Base-by-base conservation (phyloP, 2,113 vertebrate genomes). In the Irena cyanogastra region DNA sequence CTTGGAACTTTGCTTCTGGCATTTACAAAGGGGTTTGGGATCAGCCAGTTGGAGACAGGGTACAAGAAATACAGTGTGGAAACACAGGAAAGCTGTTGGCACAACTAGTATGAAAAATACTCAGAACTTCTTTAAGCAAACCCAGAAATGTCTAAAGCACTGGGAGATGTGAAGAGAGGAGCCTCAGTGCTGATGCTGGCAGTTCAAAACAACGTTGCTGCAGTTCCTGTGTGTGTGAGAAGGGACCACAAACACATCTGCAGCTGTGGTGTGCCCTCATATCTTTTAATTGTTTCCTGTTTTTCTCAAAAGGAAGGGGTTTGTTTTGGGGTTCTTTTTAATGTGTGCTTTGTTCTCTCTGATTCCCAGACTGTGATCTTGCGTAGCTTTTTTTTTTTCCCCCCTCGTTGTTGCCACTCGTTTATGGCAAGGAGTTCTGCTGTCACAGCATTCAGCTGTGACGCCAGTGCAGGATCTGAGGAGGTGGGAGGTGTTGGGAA, bases 201-300 rank as follows among this genome's bases (percentile, higher is more conserved):
- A 77, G 49, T 70, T 85, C 50, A 52, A 52, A 80, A 54, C 37
- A 79, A 28, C 71, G 74, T 69, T 24, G 60, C 61, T 83, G 68
- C 82, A 88, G 91, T 83, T 95, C 79, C 87, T 95, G 47, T 90
- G 9, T 83, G 28, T 45, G 6, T 63, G 56, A 89, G 60, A 53
- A 64, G 16, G 65, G 86, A 56, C 87, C 94, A 50, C 93, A 90
- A 75, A 68, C 68, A 41, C 33, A 22, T 83, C 57, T 89, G 88
- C 90, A 94, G 79, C 90, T 94, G 75, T 77, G 80, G 33, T 83
- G 75, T 80, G 37, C 1, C 1, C 54, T 92, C 24, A 5, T 54
- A 69, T 93, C 87, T 95, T 82, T 16, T 18, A 80, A 93, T 87
- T 87, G 71, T 91, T 96, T 96, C 87, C 92, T 96, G 93, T 93